Base-by-base conservation (phyloP, 2,113 vertebrate genomes). In the Aegithalos caudatus region DNA sequence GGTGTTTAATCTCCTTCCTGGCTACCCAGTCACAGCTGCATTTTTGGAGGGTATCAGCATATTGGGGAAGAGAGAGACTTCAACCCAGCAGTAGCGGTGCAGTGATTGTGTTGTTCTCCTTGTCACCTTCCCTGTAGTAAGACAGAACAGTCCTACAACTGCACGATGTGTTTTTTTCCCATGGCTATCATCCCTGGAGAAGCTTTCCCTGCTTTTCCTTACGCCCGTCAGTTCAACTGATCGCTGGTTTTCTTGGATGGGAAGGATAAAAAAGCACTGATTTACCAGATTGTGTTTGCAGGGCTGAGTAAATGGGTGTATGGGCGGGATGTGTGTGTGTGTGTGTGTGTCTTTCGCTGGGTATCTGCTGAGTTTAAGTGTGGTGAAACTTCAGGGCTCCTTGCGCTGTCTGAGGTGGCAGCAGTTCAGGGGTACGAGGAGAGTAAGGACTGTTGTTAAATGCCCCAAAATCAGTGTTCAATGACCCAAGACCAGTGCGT, bases 191-290 rank as follows among this genome's bases (percentile, higher is more conserved):
- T 37, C 19, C 47, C 70, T 25, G 10, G 31, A 71, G 37, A 16
- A 54, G 58, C 65, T 88, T 57, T 70, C 20, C 13, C 21, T 4
- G 3, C 5, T 81, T 78, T 69, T n/a, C 11, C 33, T 42, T n/a
- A 24, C 2, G 3, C 7, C 24, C 3, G 1, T 28, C 28, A 9
- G 6, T 61, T 54, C n/a, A 23, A 1, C 0, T 23, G 69, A 3
- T 54, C 1, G 12, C 3, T 54, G 35, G 0, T 84, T 83, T 44
- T 83, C 35, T 58, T 29, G 40, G 37, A 18, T 60, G 28, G 24
- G 28, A 53, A 27, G 38, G 38, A 18, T 62, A 33, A n/a, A 53
- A 42, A 62, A 42, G 31, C 47, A 25, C 25, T 24, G 3, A 19
- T 58, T 29, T n/a, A 20, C 33, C 38, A 13, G 23, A 4, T 0